phyloP scores from a whole-genome alignment of 2,797 vertebrate genomes.

The Premnoplex brunnescens region DNA sequence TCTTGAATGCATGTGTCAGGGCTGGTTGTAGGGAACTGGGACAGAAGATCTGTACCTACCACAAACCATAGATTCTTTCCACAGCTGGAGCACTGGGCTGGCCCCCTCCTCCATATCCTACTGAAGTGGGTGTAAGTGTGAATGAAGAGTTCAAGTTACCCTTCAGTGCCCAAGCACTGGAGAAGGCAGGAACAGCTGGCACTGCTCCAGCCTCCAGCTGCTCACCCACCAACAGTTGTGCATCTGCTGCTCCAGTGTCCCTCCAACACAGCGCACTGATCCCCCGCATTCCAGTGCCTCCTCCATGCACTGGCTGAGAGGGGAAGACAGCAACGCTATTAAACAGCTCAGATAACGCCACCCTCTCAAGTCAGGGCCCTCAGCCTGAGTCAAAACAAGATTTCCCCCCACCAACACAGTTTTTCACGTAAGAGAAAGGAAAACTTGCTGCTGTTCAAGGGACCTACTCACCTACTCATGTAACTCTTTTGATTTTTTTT shows the following conservation, averaged over 20 bases:
- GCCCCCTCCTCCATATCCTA: background rate
- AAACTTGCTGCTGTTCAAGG: background rate
- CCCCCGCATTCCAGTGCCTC: background rate
- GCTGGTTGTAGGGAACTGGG: rapidly evolving
- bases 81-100: background rate
- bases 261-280: background rate
- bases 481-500: background rate
- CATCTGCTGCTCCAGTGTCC: background rate
- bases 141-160: background rate
- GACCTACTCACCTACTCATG: background rate
- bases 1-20: background rate
- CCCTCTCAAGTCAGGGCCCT: background rate
- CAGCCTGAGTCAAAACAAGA: background rate
- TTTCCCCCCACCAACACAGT: background rate
- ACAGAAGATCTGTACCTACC: background rate
- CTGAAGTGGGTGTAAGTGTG: rapidly evolving
- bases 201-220: background rate
- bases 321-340: background rate
- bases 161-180: rapidly evolving
- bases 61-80: background rate
- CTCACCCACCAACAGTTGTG: background rate
- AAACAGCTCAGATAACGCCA: background rate
- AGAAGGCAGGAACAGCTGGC: background rate
- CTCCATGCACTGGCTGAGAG: background rate
- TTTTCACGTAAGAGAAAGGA: background rate